Base-by-base conservation (phyloP, 2,113 vertebrate genomes). In the Python bivittatus region DNA sequence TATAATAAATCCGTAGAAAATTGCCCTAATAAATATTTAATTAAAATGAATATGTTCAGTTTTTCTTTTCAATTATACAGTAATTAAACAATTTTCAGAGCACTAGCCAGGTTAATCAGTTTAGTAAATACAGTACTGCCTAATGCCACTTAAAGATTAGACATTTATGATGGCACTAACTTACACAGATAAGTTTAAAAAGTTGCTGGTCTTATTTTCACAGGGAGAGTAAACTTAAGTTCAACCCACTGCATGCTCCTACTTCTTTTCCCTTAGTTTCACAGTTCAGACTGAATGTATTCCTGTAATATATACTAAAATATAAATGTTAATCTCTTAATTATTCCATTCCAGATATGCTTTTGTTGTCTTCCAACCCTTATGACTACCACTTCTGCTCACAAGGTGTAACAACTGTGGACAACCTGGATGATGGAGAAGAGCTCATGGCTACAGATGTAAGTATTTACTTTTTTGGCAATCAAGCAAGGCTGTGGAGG, bases 381-480 rank as follows among this genome's bases (percentile, higher is more conserved):
- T 99, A 99, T 0, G 99, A 99, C 97, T 99, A 98, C 97, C 98
- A 99, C 97, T 98, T 99, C 97, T 99, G 99, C 97, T 99, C 98
- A 58, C 99, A 99, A 97, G 99, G 99, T 0, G 98, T 99, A 72
- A 98, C 98, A 79, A 99, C 98, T 0, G 98, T 99, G 94, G 98
- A 99, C 95, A 99, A 98, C 97, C 68, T 99, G 98, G 97, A 99
- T 44, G 99, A 99, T 0, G 98, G 98, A 68, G 97, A 98, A 94
- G 99, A 99, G 88, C 98, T 99, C 88, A 97, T 99, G 96, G 98
- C 97, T 7, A 99, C 99, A 2, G 99, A 99, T 22, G 99, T 99
- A 98, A 0, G 98, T 94, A 72, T n/a, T 1, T 83, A 92, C 58
- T 68, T 88, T 84, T 29, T 79, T 0, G 53, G 3, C 52, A 85